Evolutionary conservation across 2,797 vertebrate species (phyloP).

Genomic region (Peromyscus eremicus): DNA sequence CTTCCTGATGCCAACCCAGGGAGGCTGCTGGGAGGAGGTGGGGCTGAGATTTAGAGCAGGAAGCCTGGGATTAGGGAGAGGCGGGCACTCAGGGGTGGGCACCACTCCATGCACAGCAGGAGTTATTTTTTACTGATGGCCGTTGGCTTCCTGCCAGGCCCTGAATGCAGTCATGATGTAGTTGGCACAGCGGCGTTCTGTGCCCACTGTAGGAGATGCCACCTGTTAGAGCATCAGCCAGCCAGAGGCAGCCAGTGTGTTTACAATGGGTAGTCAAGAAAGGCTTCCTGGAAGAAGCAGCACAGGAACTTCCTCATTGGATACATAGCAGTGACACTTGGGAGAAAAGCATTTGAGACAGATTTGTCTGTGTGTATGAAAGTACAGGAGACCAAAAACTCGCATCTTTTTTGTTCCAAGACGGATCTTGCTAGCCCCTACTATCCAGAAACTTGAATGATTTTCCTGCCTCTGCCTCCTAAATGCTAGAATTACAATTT

Average conservation of each 20-base stretch:
- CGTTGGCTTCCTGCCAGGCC: background rate
- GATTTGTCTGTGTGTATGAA: conserved; percentile 17
- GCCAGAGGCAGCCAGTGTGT: background rate
- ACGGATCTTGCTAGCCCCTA: background rate
- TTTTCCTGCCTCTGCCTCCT: background rate
- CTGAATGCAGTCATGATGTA: background rate
- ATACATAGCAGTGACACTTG: background rate
- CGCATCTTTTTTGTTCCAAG: background rate
- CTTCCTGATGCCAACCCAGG: conserved; percentile 41
- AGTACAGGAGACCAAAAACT: background rate
- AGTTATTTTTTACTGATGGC: background rate
- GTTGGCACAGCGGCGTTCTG: background rate
- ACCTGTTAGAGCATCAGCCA: background rate
- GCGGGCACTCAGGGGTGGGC: background rate
- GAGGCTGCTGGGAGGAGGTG: background rate
- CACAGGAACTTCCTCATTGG: background rate
- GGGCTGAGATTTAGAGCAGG: background rate
- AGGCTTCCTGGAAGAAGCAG: conserved; percentile 41
- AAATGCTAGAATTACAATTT: background rate
- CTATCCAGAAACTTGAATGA: background rate
- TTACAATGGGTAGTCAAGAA: background rate
- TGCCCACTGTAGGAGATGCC: background rate
- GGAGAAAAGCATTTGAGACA: background rate
- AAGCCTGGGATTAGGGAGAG: background rate
- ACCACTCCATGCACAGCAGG: background rate